Evolutionary conservation across 2,113 vertebrate species (phyloP), one percentile per base, ranked within the genome.

Genomic region (Amphiprion ocellaris): DNA sequence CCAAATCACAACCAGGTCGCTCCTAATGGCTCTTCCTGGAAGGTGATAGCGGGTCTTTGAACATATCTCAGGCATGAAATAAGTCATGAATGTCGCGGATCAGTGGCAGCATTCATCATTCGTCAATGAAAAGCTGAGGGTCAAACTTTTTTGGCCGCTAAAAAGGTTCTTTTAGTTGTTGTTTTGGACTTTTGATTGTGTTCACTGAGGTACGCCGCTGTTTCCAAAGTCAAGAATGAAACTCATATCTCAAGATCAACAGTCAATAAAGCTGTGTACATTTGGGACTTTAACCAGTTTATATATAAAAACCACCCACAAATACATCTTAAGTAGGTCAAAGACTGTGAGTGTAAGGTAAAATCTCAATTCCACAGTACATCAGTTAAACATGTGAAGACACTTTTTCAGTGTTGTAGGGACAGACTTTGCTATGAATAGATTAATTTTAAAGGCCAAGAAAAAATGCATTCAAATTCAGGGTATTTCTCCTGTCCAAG

Each of bases 31-130:
- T 74, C n/a, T 64, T 65, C 26, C 15, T 39, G 46, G 24, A 23
- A 78, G 69, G 78, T 64, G 75, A 76, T 26, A 65, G 87, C 64
- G 83, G 63, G 33, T 52, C 39, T 61, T 37, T 67, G 2, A 33
- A 62, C 33, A 60, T 61, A 74, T 79, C 88, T 55, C 16, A 60
- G 10, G 28, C 0, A 0, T 41, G 37, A 50, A 61, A 3, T 39
- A 26, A 50, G 30, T 44, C 47, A 16, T 47, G 21, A 58, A 56
- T 49, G 21, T 79, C 17, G 4, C 19, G 28, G 15, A 17, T n/a
- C 11, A 68, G 17, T 44, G 41, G 16, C 47, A 19, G n/a, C 46
- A 55, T 41, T 74, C 7, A 50, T 41, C 4, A 64, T 41, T 10
- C 8, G 1, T 15, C 58, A 33, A 70, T 16, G 16, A 23, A 44